phyloP scores from a whole-genome alignment of 1,140 invertebrate genomes.

The Hyles vespertilio region DNA sequence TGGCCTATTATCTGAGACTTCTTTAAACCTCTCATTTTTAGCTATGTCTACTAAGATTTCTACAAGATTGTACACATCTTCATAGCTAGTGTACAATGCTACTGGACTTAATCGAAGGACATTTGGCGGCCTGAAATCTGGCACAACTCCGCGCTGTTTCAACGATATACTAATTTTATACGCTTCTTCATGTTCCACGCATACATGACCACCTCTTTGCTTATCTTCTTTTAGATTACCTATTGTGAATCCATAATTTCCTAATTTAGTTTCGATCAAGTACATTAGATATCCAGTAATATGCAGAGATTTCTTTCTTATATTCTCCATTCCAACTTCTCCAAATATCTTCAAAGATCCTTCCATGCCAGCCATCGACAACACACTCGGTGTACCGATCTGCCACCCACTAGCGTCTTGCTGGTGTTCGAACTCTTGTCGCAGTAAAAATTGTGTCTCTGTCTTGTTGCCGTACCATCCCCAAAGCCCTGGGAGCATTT shows the following conservation, averaged over 20 bases:
- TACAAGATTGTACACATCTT: slow-evolving; percentile 47
- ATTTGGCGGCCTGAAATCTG: slow-evolving; percentile 54
- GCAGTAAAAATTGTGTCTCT: slow-evolving; percentile 52
- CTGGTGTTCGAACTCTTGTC: slow-evolving; percentile 54
- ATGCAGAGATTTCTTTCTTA: slow-evolving; percentile 54
- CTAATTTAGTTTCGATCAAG: slow-evolving; percentile 45
- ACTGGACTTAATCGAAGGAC: slow-evolving; percentile 48
- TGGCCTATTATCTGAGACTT: slow-evolving; percentile 17
- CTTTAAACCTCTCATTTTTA: slow-evolving; percentile 41
- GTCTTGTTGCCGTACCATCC: slow-evolving; percentile 60
- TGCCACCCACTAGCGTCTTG: slow-evolving; percentile 52
- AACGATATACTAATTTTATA: slow-evolving; percentile 50
- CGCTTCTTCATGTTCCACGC: slow-evolving; percentile 53
- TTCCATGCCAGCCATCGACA: slow-evolving; percentile 52
- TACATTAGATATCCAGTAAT: slow-evolving; percentile 62
- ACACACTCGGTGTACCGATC: slow-evolving; percentile 47
- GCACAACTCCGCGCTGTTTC: slow-evolving; percentile 37
- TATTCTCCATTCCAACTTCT: slow-evolving; percentile 45
- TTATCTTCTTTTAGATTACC: slow-evolving; percentile 47
- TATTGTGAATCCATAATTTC: slow-evolving; percentile 40
- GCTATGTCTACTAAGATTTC: slow-evolving; percentile 48
- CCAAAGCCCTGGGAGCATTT: slow-evolving; percentile 40
- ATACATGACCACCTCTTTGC: slow-evolving; percentile 54
- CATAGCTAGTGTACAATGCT: slow-evolving; percentile 53
- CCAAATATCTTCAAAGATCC: slow-evolving; percentile 46